Evolutionary conservation across 2,113 vertebrate species (phyloP).

Genomic region (Cheilinus undulatus): DNA sequence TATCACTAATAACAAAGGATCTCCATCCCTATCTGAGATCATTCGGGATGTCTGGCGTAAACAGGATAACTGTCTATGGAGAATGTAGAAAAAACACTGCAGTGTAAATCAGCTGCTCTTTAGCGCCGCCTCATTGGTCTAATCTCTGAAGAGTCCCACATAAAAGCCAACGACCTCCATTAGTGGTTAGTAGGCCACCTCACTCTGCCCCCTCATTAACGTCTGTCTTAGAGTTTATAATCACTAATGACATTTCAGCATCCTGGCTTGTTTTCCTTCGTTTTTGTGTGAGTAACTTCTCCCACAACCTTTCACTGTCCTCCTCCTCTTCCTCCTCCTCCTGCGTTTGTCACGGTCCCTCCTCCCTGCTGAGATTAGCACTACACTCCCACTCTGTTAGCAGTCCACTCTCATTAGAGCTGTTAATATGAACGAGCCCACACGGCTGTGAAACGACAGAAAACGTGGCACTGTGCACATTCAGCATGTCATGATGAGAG

Average conservation of each 20-base stretch:
- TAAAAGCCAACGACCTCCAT: constrained; percentile 45
- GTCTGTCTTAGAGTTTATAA: constrained; percentile 1
- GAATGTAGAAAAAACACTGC: constrained; percentile 19
- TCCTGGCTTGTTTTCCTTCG: too few species aligned
- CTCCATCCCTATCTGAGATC: too few species aligned
- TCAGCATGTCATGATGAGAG: constrained; percentile 12
- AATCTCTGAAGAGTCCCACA: constrained; percentile 30
- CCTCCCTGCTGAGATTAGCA: constrained; percentile 45
- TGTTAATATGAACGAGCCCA: constrained; percentile 18
- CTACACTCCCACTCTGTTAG: constrained; percentile 45
- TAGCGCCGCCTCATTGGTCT: constrained; percentile 33
- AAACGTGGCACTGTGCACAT: constrained; percentile 36
- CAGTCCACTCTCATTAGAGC: constrained; percentile 39
- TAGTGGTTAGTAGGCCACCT: constrained; percentile 27
- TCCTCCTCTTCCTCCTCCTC: constrained; percentile 28
- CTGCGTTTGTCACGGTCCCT: constrained; percentile 18
- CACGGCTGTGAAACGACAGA: constrained; percentile 5
- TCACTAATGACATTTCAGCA: too few species aligned
- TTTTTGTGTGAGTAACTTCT: constrained; percentile 42
- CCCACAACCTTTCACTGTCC: constrained; percentile 39
- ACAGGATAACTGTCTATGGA: not conserved
- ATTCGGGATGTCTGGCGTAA: too few species aligned
- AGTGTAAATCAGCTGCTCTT: constrained; percentile 9
- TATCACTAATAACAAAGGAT: too few species aligned
- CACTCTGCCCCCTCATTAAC: constrained; percentile 17